Evolutionary conservation across 2,888 invertebrate genomes (phyloP).

Genomic region (Diaphora mendica): DNA sequence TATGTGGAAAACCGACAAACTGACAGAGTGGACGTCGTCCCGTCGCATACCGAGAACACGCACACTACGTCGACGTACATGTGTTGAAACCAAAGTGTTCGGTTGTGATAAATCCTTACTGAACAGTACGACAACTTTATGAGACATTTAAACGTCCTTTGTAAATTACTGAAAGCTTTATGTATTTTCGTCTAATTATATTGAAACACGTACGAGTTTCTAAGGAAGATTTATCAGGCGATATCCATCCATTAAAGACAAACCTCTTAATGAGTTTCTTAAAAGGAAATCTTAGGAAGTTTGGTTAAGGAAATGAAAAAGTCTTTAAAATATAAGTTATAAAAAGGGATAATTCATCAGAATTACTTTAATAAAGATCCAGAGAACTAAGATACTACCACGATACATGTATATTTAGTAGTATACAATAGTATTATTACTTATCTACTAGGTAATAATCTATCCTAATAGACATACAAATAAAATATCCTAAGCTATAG

Average conservation of each 20-base stretch:
- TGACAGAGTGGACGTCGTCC: conserved; percentile 54
- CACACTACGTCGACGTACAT: conserved; percentile 31
- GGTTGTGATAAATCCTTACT: conserved; percentile 25
- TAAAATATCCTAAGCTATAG: not conserved
- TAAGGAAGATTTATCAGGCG: not conserved
- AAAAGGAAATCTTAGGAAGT: not conserved
- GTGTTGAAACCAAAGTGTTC: conserved; percentile 33
- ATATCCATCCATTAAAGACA: not conserved
- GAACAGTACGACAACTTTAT: conserved; percentile 25
- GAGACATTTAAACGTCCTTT: conserved; percentile 9
- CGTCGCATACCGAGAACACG: conserved; percentile 56
- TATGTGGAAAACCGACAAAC: conserved; percentile 77
- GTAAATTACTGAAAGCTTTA: not conserved
- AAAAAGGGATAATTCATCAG: not conserved
- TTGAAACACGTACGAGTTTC: not conserved
- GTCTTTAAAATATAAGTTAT: not conserved
- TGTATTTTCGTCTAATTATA: not conserved
- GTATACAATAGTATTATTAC: not conserved
- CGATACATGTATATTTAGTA: not conserved
- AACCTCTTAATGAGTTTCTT: not conserved
- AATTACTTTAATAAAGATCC: not conserved
- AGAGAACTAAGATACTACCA: not conserved
- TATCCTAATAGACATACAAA: not conserved
- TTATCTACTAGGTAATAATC: not conserved
- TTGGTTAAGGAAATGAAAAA: not conserved